Conservation (phyloP, 1,140 invertebrate species). For the Eufriesea mexicana region DNA sequence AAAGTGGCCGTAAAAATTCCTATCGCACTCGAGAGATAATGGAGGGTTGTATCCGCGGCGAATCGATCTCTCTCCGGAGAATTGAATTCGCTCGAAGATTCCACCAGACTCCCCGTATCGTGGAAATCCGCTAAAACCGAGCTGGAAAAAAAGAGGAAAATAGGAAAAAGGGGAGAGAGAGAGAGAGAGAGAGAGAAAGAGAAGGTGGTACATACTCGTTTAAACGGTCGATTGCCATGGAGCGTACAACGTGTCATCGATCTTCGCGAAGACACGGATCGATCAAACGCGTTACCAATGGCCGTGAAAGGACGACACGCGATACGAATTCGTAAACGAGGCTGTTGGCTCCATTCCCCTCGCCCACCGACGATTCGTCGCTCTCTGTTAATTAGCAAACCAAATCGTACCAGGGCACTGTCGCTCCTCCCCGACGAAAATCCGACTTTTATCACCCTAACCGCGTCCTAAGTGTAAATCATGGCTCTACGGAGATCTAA, state of each 20-base stretch:
- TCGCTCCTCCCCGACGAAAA: background rate
- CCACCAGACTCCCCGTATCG: background rate
- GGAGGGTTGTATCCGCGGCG: conserved; percentile 58
- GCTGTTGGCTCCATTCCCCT: background rate
- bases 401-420: conserved; percentile 11
- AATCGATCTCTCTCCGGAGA: conserved; percentile 53
- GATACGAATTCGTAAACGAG: conserved; percentile 39
- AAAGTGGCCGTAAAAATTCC: conserved; percentile 73
- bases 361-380: background rate
- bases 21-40: conserved; percentile 60
- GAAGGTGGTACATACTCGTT: background rate
- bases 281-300: conserved; percentile 33
- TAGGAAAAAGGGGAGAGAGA: background rate
- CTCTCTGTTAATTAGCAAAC: conserved; percentile 41
- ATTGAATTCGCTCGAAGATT: conserved; percentile 68
- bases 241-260: conserved; percentile 17
- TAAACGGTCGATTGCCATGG: conserved; percentile 3
- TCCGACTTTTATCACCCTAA: background rate
- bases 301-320: conserved; percentile 13
- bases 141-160: background rate
- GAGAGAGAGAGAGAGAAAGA: too few species aligned
- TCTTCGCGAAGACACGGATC: conserved; percentile 38
- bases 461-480: conserved; percentile 5
- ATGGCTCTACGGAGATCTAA: background rate
- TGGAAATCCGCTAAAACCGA: conserved; percentile 8